Evolutionary conservation across 2,888 invertebrate species (phyloP).

Genomic region (Troides aeacus): DNA sequence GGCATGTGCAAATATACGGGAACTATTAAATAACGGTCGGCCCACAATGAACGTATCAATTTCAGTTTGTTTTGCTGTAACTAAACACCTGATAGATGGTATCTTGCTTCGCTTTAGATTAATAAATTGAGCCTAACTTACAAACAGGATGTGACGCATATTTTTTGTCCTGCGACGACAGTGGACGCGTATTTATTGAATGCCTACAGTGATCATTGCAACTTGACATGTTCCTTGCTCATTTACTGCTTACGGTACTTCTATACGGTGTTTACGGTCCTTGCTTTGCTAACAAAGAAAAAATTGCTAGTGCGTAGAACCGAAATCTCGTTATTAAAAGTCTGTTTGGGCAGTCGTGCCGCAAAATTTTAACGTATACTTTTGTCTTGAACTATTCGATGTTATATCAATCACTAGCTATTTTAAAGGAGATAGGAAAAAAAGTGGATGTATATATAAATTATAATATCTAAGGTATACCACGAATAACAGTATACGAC

Average conservation of each 20-base stretch:
- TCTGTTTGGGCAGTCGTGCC: too few relatives aligned
- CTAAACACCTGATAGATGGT: conserved; percentile 25
- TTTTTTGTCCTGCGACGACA: conserved; percentile 22
- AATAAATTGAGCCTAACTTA: conserved; percentile 28
- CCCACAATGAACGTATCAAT: conserved; percentile 50
- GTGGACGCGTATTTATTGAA: conserved; percentile 23
- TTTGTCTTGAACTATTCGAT: too few relatives aligned
- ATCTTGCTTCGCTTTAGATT: conserved; percentile 16
- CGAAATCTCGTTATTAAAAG: conserved; percentile 1
- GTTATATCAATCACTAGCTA: too few relatives aligned
- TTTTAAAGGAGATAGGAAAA: too few relatives aligned
- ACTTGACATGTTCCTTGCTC: conserved; percentile 21
- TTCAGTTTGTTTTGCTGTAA: conserved; percentile 34
- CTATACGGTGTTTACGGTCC: conserved; percentile 2
- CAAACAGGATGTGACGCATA: conserved; percentile 24
- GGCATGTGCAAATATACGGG: conserved; percentile 53
- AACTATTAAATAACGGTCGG: conserved; percentile 54
- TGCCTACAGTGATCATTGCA: conserved; percentile 10
- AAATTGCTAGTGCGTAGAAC: neutral
- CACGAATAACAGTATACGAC: too few relatives aligned
- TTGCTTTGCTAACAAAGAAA: conserved; percentile 1
- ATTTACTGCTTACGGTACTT: conserved; percentile 19
- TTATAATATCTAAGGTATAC: too few relatives aligned
- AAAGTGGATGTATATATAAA: too few relatives aligned
- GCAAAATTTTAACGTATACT: too few relatives aligned